Evolutionary conservation across 2,888 invertebrate species (phyloP), one percentile per base, ranked within the genome.

Genomic region (Drosophila barbarae): DNA sequence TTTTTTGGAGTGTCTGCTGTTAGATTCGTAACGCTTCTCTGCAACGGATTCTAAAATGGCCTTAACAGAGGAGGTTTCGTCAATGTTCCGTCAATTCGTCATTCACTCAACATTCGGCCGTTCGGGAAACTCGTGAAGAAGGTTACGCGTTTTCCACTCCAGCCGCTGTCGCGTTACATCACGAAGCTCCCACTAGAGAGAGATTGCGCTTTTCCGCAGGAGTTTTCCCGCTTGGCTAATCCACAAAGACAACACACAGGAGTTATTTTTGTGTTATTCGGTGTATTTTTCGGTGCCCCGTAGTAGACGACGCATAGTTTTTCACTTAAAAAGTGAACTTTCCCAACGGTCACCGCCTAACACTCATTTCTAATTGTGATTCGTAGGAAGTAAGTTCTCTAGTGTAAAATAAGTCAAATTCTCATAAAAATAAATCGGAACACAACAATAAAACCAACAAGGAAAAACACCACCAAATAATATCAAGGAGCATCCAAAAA

Each of bases 371-470:
- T 77, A 79, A 77, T 77, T 79, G 82, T 79, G 82, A 79, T 82
- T 79, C 68, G 73, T 79, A 82, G 79, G 77, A 71, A 79, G 77
- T 82, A 79, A 79, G 79, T 77, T 82, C 79, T 79, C 77, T 79
- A 79, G 75, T 77, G 77, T 51, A 64, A 69, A 69, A 51, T 63
- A 63, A 79, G 66, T 74, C 65, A 72, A 74, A 71, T 71, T 66
- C 4, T 21, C 32, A 51, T 70, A 35, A 66, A 67, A 53, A 60
- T 72, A 77, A 76, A 74, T 77, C 82, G 79, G 75, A 79, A 82
- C 79, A 71, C 70, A 74, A 58, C 52, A 63, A 65, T 34, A 49
- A 49, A 63, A 51, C 76, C 72, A 73, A 63, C 46, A 47, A 47
- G 30, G 32, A 58, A 57, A 64, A 71, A 53, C 56, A 59, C 55